Base-by-base conservation (phyloP, 2,113 vertebrate genomes). In the Ammodramus savannarum region DNA sequence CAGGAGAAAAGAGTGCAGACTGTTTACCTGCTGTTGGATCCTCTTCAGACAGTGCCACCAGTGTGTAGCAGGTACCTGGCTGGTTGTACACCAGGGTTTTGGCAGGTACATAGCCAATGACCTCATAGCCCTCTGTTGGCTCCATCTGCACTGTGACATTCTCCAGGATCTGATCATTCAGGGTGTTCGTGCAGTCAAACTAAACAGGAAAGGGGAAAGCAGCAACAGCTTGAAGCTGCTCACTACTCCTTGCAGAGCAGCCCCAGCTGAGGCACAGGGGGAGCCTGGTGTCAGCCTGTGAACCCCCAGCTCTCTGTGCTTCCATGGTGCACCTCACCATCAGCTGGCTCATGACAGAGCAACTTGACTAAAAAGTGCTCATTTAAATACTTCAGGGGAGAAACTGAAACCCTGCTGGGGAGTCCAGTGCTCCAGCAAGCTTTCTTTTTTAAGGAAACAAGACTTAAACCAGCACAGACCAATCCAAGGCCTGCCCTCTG, bases 131-230 rank as follows among this genome's bases (percentile, higher is more conserved):
- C 94, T 98, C 98, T 2, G 98, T 98, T 43, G 98, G 98, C 78
- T 98, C 98, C 98, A 98, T 98, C 89, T 98, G 98, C 80, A 98
- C 98, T 0, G 98, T 98, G 85, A 98, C 98, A 25, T 98, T 98
- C 93, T 98, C 98, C 97, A 98, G 90, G 27, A 98, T 97, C 96
- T 98, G 98, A 92, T 98, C 98, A 0, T 98, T 98, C 89, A 98
- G 97, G 4, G 98, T 98, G 87, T 98, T 98, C 0, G 97, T 98
- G 92, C 98, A 98, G 90, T 98, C 98, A 97, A 98, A 98, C 98
- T 98, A 72, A 58, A 92, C 18, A 57, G 41, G 36, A 48, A 77
- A 79, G 38, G 26, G 55, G 49, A 94, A 39, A 57, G 39, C 44
- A 65, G 79, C 48, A 62, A 85, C 32, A 67, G 71, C 65, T 84